These are phyloP conservation scores for Mythimna pallens DNA, from an alignment of 2,888 invertebrate species.

Conservation along the genomic window DNA sequence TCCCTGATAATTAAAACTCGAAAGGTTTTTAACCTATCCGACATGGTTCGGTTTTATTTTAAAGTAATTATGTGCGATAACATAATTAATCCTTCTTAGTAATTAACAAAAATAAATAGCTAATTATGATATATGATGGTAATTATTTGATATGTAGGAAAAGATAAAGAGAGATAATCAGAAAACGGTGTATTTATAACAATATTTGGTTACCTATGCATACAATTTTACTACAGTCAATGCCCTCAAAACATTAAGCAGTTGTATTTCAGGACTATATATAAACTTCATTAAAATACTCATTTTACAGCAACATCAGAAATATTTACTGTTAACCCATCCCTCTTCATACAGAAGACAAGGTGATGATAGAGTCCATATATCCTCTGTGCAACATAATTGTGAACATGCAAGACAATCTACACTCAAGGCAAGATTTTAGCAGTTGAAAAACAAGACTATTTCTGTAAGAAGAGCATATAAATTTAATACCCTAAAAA, in stretches of 20 bases:
- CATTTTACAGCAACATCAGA: too few species aligned
- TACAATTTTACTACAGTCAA: conserved; percentile 26
- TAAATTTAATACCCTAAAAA: conserved; percentile 28
- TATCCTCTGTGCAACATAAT: background rate
- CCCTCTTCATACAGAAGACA: background rate
- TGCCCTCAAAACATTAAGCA: conserved; percentile 27
- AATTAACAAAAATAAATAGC: conserved; percentile 2
- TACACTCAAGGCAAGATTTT: background rate
- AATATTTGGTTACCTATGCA: background rate
- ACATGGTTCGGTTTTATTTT: conserved; percentile 39
- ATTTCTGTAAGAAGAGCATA: conserved; percentile 18
- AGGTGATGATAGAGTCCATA: background rate
- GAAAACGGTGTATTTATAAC: conserved; percentile 7
- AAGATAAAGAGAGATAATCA: background rate
- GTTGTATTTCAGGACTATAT: conserved; percentile 5
- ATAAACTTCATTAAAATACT: too few species aligned
- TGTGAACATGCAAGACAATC: background rate
- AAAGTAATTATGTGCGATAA: conserved; percentile 25
- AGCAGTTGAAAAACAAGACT: conserved; percentile 10
- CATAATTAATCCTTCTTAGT: conserved; percentile 5
- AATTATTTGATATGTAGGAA: background rate
- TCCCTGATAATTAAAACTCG: conserved; percentile 35
- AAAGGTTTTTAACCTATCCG: conserved; percentile 42
- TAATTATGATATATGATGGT: background rate
- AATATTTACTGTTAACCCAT: conserved; percentile 1